Percentiles rank a stretch among this genome's conserved stretches.
Conservation (phyloP, 2,888 invertebrate genomes). For the Drosophila niveifrons region DNA sequence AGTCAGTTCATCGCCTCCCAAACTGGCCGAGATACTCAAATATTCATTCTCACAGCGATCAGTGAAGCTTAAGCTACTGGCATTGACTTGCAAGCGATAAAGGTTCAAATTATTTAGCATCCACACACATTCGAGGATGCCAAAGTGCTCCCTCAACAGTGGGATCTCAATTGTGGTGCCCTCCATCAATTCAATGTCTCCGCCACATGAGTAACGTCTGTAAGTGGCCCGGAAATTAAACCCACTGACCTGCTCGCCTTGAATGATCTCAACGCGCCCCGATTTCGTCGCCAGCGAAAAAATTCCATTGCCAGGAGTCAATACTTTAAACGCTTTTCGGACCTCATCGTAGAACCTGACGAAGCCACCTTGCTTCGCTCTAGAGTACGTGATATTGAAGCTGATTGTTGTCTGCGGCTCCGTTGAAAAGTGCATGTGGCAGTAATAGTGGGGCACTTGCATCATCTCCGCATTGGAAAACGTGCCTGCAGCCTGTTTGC, state of each 20-base stretch:
- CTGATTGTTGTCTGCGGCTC: slow-evolving; percentile 66
- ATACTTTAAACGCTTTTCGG: background rate
- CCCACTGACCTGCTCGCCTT: slow-evolving; percentile 6
- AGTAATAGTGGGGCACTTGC: slow-evolving; percentile 58
- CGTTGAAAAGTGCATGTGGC: slow-evolving; percentile 58
- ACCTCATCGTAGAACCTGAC: slow-evolving; percentile 46
- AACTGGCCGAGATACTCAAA: slow-evolving; percentile 84
- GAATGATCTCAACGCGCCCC: slow-evolving; percentile 64
- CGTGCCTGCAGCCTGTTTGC: slow-evolving; percentile 78
- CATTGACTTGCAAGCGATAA: slow-evolving; percentile 85
- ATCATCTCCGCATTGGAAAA: slow-evolving; percentile 41
- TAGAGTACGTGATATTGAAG: slow-evolving; percentile 60
- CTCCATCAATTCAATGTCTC: slow-evolving; percentile 85
- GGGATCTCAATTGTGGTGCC: slow-evolving; percentile 82
- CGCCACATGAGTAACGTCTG: slow-evolving; percentile 90
- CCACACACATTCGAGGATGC: slow-evolving; percentile 91
- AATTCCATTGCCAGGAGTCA: slow-evolving; percentile 45
- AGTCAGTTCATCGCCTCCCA: slow-evolving; percentile 85
- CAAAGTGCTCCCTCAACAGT: slow-evolving; percentile 66
- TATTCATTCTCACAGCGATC: slow-evolving; percentile 87
- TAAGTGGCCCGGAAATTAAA: slow-evolving; percentile 86
- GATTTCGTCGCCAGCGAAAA: slow-evolving; percentile 53
- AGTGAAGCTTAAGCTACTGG: slow-evolving; percentile 85
- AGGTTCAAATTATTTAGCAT: slow-evolving; percentile 80
- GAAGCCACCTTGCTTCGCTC: background rate